Conservation (phyloP, 64 coral and sea anemone species). For the Dendronephthya gigantea region DNA sequence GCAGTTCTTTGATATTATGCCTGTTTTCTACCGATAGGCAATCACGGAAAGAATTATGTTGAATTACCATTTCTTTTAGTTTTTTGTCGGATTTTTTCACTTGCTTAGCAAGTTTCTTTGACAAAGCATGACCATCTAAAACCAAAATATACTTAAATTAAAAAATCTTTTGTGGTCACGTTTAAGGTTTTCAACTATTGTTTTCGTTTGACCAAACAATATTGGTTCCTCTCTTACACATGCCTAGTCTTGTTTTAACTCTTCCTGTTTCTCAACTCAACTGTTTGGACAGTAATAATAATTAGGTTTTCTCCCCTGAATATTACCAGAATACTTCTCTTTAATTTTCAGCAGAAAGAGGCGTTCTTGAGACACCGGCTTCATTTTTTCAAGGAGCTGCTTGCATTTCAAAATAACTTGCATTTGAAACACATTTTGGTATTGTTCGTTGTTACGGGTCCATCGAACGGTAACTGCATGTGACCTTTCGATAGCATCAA, state of each 20-base stretch:
- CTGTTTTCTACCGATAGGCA: background rate
- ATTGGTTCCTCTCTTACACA: background rate
- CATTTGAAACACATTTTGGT: background rate
- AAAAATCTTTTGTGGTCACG: too few relatives aligned
- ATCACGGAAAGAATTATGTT: slow-evolving; percentile 7
- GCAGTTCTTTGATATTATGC: background rate
- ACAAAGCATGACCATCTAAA: slow-evolving; percentile 22
- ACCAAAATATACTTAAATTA: background rate
- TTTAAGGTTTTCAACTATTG: too few relatives aligned
- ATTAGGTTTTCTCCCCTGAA: background rate
- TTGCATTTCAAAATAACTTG: background rate
- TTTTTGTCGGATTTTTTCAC: background rate
- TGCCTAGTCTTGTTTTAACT: background rate
- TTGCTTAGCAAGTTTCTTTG: slow-evolving; percentile 21
- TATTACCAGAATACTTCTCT: slow-evolving; percentile 28
- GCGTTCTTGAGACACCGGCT: slow-evolving; percentile 12
- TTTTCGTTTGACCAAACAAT: too few relatives aligned
- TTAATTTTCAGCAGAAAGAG: slow-evolving; percentile 23
- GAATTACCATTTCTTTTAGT: background rate
- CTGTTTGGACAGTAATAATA: too few relatives aligned
- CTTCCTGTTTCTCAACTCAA: too few relatives aligned
- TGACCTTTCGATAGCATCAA: background rate
- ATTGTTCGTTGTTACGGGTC: slow-evolving; percentile 1
- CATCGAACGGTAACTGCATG: background rate
- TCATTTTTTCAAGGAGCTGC: background rate